Base-by-base conservation (phyloP, 2,113 vertebrate species). In the Riparia riparia region DNA sequence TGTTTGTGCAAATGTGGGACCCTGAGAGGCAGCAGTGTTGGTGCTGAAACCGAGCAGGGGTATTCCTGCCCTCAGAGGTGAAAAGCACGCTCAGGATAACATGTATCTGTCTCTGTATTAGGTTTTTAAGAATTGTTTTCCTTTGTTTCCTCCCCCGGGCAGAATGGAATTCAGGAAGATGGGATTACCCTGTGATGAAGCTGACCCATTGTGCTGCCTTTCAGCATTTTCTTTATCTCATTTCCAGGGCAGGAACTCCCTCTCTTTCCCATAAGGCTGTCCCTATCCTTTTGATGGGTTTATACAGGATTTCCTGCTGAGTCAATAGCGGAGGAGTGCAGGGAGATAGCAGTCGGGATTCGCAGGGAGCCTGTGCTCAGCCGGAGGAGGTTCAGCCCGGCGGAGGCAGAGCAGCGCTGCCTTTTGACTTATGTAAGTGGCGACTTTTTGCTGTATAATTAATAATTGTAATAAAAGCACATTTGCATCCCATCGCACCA, bases 271-370 rank as follows among this genome's bases (percentile, higher is more conserved):
- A 9, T 47, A 41, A 69, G 32, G 16, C 81, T 82, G 60, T 68
- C 66, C 45, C 65, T 57, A 2, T 37, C 86, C 72, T 42, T 86
- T n/a, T 22, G 60, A 58, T 93, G 91, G 82, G 60, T 86, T 96
- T 73, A 51, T 78, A 31, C 42, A 83, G 82, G 84, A 82, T 94
- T 95, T 96, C 94, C 89, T 42, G 78, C 57, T 41, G 89, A 91
- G 76, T 66, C 88, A 47, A 15, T 14, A 26, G 57, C 51, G 90
- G 68, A 74, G 76, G 76, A 47, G n/a, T 14, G 68, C 77, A 4
- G 90, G 90, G 22, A 90, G 56, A 77, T 83, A 90, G 71, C 88
- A 77, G 88, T 76, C 49, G 56, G 56, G 71, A 90, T 77, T 83
- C 79, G 56, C 88, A 77, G 88, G 80, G 80, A 77, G 71, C 86